Conservation (phyloP, 1,140 invertebrate species). For the Panonychus citri region DNA sequence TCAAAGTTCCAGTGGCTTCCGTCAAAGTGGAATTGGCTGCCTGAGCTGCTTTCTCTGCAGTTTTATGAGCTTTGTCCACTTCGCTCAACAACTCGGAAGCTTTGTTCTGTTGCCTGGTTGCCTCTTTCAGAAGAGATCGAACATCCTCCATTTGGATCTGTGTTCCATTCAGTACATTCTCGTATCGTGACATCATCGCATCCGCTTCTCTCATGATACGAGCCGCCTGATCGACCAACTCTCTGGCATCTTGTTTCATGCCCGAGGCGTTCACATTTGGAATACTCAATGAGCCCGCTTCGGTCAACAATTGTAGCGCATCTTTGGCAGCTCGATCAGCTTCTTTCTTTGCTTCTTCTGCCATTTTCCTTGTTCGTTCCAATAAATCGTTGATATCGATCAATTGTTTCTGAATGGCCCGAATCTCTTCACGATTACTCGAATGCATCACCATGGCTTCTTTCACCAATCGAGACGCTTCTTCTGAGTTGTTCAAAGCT, state of each 20-base stretch:
- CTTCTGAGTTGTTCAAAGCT: slow-evolving; percentile 52
- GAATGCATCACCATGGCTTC: slow-evolving; percentile 48
- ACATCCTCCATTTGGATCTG: slow-evolving; percentile 19
- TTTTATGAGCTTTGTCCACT: slow-evolving; percentile 40
- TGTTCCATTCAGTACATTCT: slow-evolving; percentile 21
- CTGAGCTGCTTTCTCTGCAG: slow-evolving; percentile 52
- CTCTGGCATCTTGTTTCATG: slow-evolving; percentile 5
- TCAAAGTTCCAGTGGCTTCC: slow-evolving; percentile 60
- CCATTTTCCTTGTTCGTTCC: slow-evolving; percentile 37
- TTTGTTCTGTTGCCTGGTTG: slow-evolving; percentile 32
- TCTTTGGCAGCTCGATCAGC: slow-evolving; percentile 50
- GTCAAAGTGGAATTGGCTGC: slow-evolving; percentile 57
- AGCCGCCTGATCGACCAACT: slow-evolving; percentile 5
- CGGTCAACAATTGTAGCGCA: slow-evolving; percentile 45
- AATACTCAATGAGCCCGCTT: slow-evolving; percentile 45
- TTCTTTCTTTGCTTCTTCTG: slow-evolving; percentile 41
- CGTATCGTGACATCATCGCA: slow-evolving; percentile 33
- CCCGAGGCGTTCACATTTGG: slow-evolving; percentile 41
- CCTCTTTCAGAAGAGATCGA: slow-evolving; percentile 26
- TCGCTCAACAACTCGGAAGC: slow-evolving; percentile 40
- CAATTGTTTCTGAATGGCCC: slow-evolving; percentile 36
- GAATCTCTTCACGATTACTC: slow-evolving; percentile 32
- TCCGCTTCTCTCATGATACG: slow-evolving; percentile 24
- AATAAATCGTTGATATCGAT: slow-evolving; percentile 10
- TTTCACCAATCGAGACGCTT: slow-evolving; percentile 53